Evolutionary conservation across 2,888 invertebrate genomes (phyloP), one percentile per base, ranked within the genome.

Genomic region (Oscheius sp.): DNA sequence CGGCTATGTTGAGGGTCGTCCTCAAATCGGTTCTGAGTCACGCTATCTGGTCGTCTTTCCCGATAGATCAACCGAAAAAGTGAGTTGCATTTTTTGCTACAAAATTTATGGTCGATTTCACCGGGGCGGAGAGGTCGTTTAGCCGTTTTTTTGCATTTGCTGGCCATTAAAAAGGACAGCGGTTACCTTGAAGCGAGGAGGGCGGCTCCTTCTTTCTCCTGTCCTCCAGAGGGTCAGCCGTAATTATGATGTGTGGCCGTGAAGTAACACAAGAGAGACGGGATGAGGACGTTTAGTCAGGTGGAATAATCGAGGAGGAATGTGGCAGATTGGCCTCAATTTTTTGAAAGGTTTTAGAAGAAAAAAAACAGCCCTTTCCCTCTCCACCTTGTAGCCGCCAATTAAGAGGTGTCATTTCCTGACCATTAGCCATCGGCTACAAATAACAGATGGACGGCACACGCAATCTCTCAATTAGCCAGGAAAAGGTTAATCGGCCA

Each of bases 21-120:
- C 67, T 6, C 73, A 78, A 4, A 15, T 37, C 15, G 69, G 75
- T 4, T 52, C 69, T 3, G 67, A 76, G 25, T 70, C 79, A 6
- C 74, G 74, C 25, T 84, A 79, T 68, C 76, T 81, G 69, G 75
- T 84, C 17, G 81, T 83, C n/a, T 84, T 78, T 68, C 79, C 84
- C 3, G 79, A 84, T 69, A 72, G 76, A 39, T 70, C 75, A 20
- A 78, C 79, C 1, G 78, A 80, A 48, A 80, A 83, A 72, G 83
- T 83, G 37, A 70, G 78, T n/a, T 5, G 5, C 20, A 17, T 50
- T 50, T n/a, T 15, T 48, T 48, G 8, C 15, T 48, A n/a, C 8
- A 8, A 48, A n/a, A 17, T 55, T 1, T 12, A 20, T 55, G 55
- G 33, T 33, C 37, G 6, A 55, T 34, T 34, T 42, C 12, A 4